These are phyloP conservation scores for Campoplex capitator DNA, from an alignment of 2,888 invertebrate species.

Conservation along the genomic window DNA sequence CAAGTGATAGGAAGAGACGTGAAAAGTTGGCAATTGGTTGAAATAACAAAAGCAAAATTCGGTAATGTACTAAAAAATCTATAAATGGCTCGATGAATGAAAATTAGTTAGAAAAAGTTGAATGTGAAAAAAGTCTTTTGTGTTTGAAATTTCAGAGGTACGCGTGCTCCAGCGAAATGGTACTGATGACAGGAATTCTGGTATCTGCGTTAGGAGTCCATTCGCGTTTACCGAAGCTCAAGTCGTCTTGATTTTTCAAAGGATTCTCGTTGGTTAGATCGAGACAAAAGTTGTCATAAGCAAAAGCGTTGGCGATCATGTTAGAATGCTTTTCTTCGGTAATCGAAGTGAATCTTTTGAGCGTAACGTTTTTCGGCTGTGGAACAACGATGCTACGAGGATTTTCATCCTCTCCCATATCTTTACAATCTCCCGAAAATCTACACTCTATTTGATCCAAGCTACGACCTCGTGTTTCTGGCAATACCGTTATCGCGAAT, in stretches of 20 bases:
- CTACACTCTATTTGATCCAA: conserved; percentile 89
- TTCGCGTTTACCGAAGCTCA: conserved; percentile 50
- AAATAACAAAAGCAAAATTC: not conserved
- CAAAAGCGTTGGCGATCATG: conserved; percentile 73
- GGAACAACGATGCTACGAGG: conserved; percentile 39
- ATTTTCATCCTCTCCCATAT: not conserved
- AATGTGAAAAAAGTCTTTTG: not conserved
- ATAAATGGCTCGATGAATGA: not conserved
- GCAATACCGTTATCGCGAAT: conserved; percentile 88
- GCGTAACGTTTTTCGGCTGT: conserved; percentile 71
- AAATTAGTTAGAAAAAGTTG: not conserved
- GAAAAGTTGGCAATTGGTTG: not conserved
- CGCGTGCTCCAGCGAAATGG: conserved; percentile 72
- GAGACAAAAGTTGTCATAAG: conserved; percentile 78
- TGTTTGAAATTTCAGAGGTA: conserved; percentile 66
- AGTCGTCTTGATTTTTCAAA: conserved; percentile 48
- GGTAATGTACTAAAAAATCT: not conserved
- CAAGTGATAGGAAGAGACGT: not conserved
- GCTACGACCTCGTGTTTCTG: conserved; percentile 90
- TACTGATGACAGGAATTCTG: conserved; percentile 47
- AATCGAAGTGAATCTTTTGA: conserved; percentile 76
- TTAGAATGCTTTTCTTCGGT: conserved; percentile 76
- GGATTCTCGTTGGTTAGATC: conserved; percentile 70
- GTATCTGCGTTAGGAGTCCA: conserved; percentile 39
- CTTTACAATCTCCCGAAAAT: conserved; percentile 83